Conservation (phyloP, 2,113 vertebrate species). For the Gila orcuttii region DNA sequence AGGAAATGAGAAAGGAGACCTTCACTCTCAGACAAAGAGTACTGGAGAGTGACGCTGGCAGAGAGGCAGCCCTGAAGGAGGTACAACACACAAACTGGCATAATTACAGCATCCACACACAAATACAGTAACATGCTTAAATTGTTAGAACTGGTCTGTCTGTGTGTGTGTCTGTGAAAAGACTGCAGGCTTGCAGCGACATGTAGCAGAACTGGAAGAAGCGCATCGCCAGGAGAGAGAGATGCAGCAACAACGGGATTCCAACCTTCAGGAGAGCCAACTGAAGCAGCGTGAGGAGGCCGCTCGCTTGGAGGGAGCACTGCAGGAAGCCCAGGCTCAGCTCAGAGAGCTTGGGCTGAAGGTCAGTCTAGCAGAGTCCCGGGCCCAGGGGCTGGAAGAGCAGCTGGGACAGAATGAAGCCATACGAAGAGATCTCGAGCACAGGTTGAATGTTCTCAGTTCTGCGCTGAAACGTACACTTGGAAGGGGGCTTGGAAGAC, state of each 20-base stretch:
- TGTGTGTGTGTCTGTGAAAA: slow-evolving; percentile 52
- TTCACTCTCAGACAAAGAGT: slow-evolving; percentile 71
- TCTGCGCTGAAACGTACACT: slow-evolving; percentile 72
- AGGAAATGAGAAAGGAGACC: slow-evolving; percentile 68
- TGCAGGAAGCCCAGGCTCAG: slow-evolving; percentile 59
- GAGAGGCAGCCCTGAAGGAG: slow-evolving; percentile 76
- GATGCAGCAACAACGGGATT: slow-evolving; percentile 67
- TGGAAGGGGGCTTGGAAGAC: slow-evolving; percentile 58
- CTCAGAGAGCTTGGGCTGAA: slow-evolving; percentile 62
- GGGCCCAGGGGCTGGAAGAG: slow-evolving; percentile 66
- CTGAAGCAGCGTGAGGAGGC: slow-evolving; percentile 58
- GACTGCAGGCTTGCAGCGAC: slow-evolving; percentile 73
- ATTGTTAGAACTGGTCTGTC: not conserved
- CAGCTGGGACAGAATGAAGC: slow-evolving; percentile 70
- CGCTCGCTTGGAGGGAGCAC: slow-evolving; percentile 59
- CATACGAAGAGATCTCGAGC: slow-evolving; percentile 65
- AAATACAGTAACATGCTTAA: not conserved
- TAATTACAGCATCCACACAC: slow-evolving; percentile 1
- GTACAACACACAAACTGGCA: slow-evolving; percentile 61
- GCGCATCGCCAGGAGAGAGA: slow-evolving; percentile 59
- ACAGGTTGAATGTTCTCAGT: slow-evolving; percentile 68
- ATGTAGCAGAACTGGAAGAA: slow-evolving; percentile 69
- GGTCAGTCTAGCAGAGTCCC: slow-evolving; percentile 64
- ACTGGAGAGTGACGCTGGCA: slow-evolving; percentile 71
- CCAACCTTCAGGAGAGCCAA: slow-evolving; percentile 56